Conservation (phyloP, 2,888 invertebrate genomes). For the Papilio elwesi region DNA sequence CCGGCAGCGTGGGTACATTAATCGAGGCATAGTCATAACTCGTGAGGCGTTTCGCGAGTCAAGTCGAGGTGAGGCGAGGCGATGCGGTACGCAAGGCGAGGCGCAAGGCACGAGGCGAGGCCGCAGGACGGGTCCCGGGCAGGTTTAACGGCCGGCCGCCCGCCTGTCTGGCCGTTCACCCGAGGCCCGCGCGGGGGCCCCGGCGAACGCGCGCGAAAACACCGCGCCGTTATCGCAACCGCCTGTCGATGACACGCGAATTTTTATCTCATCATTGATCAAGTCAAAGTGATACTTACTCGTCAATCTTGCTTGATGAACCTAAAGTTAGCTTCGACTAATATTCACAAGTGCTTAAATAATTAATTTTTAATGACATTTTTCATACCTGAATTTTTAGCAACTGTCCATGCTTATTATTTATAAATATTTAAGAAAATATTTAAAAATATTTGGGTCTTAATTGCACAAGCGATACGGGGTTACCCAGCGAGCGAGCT, state of each 20-base stretch:
- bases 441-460: too few species aligned
- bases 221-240: constrained; percentile 70
- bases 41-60: constrained; percentile 37
- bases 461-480: too few species aligned
- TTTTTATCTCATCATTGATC: constrained; percentile 49
- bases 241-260: constrained; percentile 47
- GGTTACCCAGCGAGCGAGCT: too few species aligned
- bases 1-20: constrained; percentile 33
- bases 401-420: too few species aligned
- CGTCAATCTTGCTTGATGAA: background rate
- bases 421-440: too few species aligned
- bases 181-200: constrained; percentile 78
- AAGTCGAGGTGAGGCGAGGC: constrained; percentile 39
- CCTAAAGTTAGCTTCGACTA: background rate
- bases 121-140: constrained; percentile 71
- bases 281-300: constrained; percentile 39
- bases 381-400: too few species aligned
- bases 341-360: too few species aligned
- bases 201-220: constrained; percentile 78
- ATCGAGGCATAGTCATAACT: constrained; percentile 32
- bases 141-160: constrained; percentile 83
- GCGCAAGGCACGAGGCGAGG: constrained; percentile 53
- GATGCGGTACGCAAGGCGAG: constrained; percentile 29
- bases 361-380: too few species aligned
- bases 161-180: constrained; percentile 83